phyloP scores from a whole-genome alignment of 1,140 invertebrate species.

The Pogonomyrmex barbatus region DNA sequence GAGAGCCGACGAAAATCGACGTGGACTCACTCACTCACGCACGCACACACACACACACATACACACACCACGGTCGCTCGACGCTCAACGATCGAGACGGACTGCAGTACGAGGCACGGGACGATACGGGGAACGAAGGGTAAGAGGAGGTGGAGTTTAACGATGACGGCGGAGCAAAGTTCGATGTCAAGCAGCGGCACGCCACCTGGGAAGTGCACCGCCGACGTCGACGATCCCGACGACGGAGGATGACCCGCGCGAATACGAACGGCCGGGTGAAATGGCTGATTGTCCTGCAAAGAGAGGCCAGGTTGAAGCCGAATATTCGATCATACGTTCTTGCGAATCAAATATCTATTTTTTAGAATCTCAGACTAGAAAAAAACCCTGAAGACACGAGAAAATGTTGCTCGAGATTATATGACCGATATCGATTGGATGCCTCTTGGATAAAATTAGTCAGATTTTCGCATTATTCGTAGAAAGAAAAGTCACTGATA shows the following conservation, averaged over 20 bases:
- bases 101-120: background rate
- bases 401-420: too few species aligned
- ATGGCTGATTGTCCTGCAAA: background rate
- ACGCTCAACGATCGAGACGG: background rate
- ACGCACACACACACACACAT: background rate
- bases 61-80: background rate
- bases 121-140: background rate
- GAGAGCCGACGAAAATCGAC: background rate
- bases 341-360: too few species aligned
- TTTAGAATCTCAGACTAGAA: too few species aligned
- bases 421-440: too few species aligned
- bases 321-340: too few species aligned
- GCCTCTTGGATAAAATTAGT: too few species aligned
- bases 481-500: too few species aligned
- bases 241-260: background rate
- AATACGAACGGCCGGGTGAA: background rate
- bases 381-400: too few species aligned
- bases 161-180: background rate
- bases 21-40: too few species aligned
- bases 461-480: too few species aligned
- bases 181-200: constrained; percentile 14
- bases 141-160: background rate
- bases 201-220: constrained; percentile 7
- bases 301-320: too few species aligned
- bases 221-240: background rate